Evolutionary conservation across 2,797 vertebrate genomes (phyloP).

Genomic region (Buceros bicornis): DNA sequence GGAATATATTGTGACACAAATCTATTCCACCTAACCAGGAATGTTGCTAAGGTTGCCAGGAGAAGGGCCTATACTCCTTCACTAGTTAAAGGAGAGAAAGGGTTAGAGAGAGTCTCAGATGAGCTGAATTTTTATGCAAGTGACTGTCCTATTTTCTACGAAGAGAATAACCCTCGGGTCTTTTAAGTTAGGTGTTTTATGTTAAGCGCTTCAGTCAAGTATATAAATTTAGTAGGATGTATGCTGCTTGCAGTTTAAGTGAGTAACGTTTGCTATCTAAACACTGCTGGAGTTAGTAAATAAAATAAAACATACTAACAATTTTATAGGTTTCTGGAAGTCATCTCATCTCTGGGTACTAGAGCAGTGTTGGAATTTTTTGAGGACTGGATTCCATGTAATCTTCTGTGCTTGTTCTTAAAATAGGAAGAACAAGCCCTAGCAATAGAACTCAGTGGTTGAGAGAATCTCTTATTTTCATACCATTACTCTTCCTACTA

Average conservation of each 20-base stretch:
- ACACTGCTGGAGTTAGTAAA: background rate
- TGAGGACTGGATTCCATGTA: background rate
- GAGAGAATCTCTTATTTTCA: background rate
- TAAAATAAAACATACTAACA: background rate
- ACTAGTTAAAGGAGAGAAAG: background rate
- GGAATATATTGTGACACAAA: background rate
- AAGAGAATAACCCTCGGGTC: background rate
- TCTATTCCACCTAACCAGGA: background rate
- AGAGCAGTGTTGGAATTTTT: background rate
- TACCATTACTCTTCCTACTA: background rate
- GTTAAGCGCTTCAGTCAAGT: background rate
- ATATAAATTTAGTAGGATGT: background rate
- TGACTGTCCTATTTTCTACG: background rate
- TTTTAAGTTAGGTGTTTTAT: background rate
- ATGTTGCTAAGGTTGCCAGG: background rate
- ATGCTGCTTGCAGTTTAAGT: background rate
- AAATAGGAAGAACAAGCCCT: background rate
- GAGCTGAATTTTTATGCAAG: background rate
- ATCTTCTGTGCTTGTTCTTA: background rate
- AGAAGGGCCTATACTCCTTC: background rate
- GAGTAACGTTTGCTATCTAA: background rate
- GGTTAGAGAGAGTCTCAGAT: background rate
- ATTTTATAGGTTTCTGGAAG: background rate
- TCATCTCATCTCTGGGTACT: background rate
- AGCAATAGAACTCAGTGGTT: background rate